These are phyloP conservation scores for Ploceus nigricollis DNA, from an alignment of 2,113 vertebrate genomes.

Conservation along the genomic window DNA sequence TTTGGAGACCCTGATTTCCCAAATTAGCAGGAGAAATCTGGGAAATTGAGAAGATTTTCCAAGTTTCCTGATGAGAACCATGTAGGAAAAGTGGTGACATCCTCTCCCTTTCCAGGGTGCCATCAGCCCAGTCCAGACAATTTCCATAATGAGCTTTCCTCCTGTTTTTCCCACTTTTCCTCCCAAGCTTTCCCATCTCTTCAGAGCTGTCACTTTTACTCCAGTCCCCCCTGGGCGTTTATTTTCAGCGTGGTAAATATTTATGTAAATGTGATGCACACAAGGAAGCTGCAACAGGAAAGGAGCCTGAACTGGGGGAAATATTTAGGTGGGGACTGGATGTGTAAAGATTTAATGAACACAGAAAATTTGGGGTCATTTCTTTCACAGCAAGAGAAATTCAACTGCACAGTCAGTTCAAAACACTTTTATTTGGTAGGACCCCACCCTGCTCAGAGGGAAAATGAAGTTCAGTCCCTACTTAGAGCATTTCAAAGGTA, in stretches of 20 bases:
- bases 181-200: background rate
- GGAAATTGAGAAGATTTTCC: background rate
- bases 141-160: background rate
- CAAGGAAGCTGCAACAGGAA: background rate
- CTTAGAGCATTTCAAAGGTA: background rate
- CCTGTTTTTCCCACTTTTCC: background rate
- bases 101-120: background rate
- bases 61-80: background rate
- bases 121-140: background rate
- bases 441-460: background rate
- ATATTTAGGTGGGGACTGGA: background rate
- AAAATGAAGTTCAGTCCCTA: accelerated
- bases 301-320: background rate
- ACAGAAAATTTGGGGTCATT: accelerated
- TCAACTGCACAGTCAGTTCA: accelerated
- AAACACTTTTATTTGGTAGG: background rate
- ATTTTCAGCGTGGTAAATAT: background rate
- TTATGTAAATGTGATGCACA: background rate
- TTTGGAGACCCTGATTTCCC: background rate
- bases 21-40: background rate
- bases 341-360: background rate
- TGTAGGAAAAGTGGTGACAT: background rate
- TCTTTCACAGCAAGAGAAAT: background rate
- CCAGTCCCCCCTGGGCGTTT: accelerated
- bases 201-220: background rate